These are phyloP conservation scores for Calosoma granatense DNA, from an alignment of 1,140 invertebrate genomes.

Conservation along the genomic window DNA sequence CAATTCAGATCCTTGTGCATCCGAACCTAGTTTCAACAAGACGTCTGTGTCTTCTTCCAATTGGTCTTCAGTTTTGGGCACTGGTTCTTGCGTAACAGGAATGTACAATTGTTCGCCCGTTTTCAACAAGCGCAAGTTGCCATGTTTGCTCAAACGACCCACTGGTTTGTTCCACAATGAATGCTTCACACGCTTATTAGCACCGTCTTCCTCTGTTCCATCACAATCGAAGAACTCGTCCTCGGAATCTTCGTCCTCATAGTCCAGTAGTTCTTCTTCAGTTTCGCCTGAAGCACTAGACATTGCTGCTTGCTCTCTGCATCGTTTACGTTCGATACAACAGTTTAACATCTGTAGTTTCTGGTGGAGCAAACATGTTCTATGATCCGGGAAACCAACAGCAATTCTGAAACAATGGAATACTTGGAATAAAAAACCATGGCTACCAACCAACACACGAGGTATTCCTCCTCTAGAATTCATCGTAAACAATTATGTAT, in stretches of 20 bases:
- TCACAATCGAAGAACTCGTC: slow-evolving; percentile 84
- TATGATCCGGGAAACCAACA: slow-evolving; percentile 67
- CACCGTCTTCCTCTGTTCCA: slow-evolving; percentile 42
- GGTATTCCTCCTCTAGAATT: background rate
- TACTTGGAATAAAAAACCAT: slow-evolving; percentile 19
- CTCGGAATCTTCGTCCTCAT: slow-evolving; percentile 48
- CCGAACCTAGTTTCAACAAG: slow-evolving; percentile 75
- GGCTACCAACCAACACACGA: no score
- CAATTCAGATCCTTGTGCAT: slow-evolving; percentile 70
- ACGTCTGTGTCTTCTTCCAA: slow-evolving; percentile 87
- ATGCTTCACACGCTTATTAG: slow-evolving; percentile 34
- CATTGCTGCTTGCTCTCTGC: slow-evolving; percentile 35
- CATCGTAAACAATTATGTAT: slow-evolving; percentile 2
- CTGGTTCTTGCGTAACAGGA: slow-evolving; percentile 86
- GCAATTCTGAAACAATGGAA: slow-evolving; percentile 52
- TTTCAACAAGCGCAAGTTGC: slow-evolving; percentile 53
- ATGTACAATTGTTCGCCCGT: slow-evolving; percentile 68
- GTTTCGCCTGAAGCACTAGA: background rate
- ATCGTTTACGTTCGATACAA: slow-evolving; percentile 71
- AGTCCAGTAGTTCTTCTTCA: slow-evolving; percentile 15
- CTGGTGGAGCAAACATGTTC: slow-evolving; percentile 87
- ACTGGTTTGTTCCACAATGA: slow-evolving; percentile 57
- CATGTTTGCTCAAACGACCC: slow-evolving; percentile 59
- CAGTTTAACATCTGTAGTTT: slow-evolving; percentile 95
- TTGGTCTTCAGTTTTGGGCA: slow-evolving; percentile 95